Evolutionary conservation across 1,140 invertebrate genomes (phyloP).

Genomic region (Ips typographus): DNA sequence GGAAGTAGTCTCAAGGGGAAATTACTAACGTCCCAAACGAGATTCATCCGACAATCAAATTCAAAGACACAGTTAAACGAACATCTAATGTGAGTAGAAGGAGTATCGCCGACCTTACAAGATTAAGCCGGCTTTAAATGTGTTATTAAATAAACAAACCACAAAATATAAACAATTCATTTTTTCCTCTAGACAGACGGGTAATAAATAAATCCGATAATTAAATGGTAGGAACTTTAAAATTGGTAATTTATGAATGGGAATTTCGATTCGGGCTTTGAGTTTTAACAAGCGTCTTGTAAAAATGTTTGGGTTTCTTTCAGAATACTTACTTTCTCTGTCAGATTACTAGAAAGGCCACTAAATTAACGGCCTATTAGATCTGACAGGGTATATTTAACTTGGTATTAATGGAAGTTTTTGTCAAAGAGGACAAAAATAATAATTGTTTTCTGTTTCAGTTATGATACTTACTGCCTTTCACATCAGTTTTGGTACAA

Average conservation of each 20-base stretch:
- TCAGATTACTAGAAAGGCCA: conserved; percentile 21
- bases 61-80: conserved; percentile 26
- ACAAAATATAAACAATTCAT: conserved; percentile 34
- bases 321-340: conserved; percentile 13
- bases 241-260: conserved; percentile 33
- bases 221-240: conserved; percentile 33
- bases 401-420: not conserved
- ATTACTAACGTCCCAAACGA: conserved; percentile 14
- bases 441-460: too few species aligned
- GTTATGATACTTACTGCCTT: too few species aligned
- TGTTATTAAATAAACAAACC: conserved; percentile 32
- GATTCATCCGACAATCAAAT: conserved; percentile 25
- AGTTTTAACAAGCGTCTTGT: conserved; percentile 28
- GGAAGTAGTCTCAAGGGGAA: not conserved
- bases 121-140: conserved; percentile 27
- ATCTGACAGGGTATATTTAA: conserved; percentile 16
- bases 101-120: conserved; percentile 12
- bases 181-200: conserved; percentile 9
- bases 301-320: conserved; percentile 32
- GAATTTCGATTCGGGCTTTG: conserved; percentile 16
- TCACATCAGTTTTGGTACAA: too few species aligned
- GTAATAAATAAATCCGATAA: conserved; percentile 33
- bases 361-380: conserved; percentile 34
- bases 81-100: conserved; percentile 22
- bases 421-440: too few species aligned